Evolutionary conservation across 2,797 vertebrate species (phyloP).

Genomic region (Pseudotriccus pelzelni): DNA sequence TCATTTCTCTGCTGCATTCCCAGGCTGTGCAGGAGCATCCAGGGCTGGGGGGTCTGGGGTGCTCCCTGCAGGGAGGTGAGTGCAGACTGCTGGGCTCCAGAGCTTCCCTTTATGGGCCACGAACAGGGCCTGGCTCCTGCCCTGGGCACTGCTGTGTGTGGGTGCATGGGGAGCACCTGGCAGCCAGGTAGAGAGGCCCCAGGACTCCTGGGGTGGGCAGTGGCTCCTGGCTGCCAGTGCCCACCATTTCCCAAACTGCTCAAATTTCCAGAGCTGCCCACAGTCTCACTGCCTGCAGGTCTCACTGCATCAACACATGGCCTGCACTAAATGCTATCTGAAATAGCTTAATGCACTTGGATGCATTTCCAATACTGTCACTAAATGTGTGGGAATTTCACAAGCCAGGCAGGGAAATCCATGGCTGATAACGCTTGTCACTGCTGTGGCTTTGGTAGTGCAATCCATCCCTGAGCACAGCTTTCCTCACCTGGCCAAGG

Average conservation of each 20-base stretch:
- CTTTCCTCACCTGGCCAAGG: not conserved
- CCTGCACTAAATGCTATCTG: not conserved
- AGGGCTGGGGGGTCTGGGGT: not conserved
- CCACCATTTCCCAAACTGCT: not conserved
- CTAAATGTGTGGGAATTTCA: not conserved
- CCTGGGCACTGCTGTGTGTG: rapidly evolving
- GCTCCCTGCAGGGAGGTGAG: not conserved
- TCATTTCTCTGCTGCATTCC: not conserved
- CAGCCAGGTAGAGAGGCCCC: not conserved
- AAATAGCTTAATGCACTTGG: not conserved
- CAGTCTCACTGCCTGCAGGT: not conserved
- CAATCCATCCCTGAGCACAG: not conserved
- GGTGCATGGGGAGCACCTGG: not conserved
- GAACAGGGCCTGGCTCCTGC: not conserved
- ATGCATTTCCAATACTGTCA: not conserved
- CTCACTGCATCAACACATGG: not conserved
- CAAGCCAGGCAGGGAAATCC: not conserved
- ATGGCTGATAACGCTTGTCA: not conserved
- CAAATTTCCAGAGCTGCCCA: not conserved
- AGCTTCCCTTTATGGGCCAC: not conserved
- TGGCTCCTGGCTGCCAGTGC: not conserved
- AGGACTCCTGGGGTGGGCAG: not conserved
- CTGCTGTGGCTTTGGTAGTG: not conserved
- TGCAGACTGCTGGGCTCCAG: rapidly evolving
- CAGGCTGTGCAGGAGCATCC: rapidly evolving